These are phyloP conservation scores for Batillaria attramentaria DNA, from an alignment of 1,140 invertebrate genomes.

Conservation along the genomic window DNA sequence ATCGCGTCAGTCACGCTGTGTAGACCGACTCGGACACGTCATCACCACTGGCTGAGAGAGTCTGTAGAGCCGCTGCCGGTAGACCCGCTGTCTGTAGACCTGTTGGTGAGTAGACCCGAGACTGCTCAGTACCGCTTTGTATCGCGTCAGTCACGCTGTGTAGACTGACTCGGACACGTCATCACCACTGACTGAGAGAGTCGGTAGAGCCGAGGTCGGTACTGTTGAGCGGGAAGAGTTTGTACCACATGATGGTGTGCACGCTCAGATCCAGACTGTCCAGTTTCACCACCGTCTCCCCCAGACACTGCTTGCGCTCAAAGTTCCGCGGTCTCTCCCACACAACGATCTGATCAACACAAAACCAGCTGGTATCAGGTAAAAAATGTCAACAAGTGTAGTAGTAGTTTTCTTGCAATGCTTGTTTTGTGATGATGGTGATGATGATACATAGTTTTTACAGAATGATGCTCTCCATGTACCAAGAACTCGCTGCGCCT, in stretches of 20 bases:
- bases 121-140: conserved; percentile 16
- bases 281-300: conserved; percentile 87
- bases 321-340: conserved; percentile 88
- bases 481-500: no score
- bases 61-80: not conserved
- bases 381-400: not conserved
- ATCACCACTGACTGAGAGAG: conserved; percentile 48
- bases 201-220: conserved; percentile 16
- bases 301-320: conserved; percentile 89
- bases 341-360: conserved; percentile 82
- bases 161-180: not conserved
- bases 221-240: conserved; percentile 78
- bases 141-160: not conserved
- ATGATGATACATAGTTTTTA: no score
- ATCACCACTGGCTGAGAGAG: conserved; percentile 41
- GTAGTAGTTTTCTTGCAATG: not conserved
- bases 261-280: conserved; percentile 84
- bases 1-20: not conserved
- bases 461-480: no score
- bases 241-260: conserved; percentile 89
- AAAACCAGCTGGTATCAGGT: no score
- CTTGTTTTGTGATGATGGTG: no score
- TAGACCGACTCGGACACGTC: not conserved
- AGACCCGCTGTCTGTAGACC: conserved; percentile 49
- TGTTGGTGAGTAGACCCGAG: conserved; percentile 51